These are phyloP conservation scores for Nomia melanderi DNA, from an alignment of 1,140 invertebrate species.

Conservation along the genomic window DNA sequence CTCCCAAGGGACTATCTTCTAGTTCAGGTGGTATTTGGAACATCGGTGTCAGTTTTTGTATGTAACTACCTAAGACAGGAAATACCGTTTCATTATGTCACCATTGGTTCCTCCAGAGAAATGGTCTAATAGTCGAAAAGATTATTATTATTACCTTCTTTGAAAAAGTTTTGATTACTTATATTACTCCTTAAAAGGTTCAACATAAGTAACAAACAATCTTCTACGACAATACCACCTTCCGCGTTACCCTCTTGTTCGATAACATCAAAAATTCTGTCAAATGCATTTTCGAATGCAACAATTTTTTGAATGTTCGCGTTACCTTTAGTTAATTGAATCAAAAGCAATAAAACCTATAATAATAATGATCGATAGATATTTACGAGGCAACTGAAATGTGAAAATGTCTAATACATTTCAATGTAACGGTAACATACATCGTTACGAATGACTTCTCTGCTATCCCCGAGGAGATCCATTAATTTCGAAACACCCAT, in stretches of 20 bases:
- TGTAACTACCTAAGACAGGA: conserved; percentile 86
- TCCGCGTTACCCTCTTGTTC: conserved; percentile 95
- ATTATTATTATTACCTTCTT: conserved; percentile 87
- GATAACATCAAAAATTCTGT: conserved; percentile 96
- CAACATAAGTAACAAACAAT: conserved; percentile 96
- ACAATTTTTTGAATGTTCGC: conserved; percentile 99
- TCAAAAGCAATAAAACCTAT: conserved; percentile 92
- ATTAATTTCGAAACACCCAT: conserved; percentile 99
- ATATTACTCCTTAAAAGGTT: conserved; percentile 97
- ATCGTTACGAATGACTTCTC: conserved; percentile 98
- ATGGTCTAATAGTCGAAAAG: too few relatives aligned
- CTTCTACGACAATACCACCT: conserved; percentile 98
- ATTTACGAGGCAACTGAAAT: not conserved
- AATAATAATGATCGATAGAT: conserved; percentile 34
- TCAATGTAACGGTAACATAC: conserved; percentile 78
- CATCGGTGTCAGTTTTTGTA: conserved; percentile 93
- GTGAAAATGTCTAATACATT: not conserved
- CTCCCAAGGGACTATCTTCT: conserved; percentile 83
- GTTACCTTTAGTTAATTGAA: conserved; percentile 96
- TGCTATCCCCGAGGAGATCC: conserved; percentile 95
- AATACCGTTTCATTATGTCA: not conserved
- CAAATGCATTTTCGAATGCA: conserved; percentile 99
- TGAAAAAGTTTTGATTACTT: conserved; percentile 99
- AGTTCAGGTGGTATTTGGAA: conserved; percentile 88
- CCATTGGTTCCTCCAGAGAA: too few relatives aligned